Evolutionary conservation across 2,888 invertebrate species (phyloP).

Genomic region (Protodeltote pygarga): DNA sequence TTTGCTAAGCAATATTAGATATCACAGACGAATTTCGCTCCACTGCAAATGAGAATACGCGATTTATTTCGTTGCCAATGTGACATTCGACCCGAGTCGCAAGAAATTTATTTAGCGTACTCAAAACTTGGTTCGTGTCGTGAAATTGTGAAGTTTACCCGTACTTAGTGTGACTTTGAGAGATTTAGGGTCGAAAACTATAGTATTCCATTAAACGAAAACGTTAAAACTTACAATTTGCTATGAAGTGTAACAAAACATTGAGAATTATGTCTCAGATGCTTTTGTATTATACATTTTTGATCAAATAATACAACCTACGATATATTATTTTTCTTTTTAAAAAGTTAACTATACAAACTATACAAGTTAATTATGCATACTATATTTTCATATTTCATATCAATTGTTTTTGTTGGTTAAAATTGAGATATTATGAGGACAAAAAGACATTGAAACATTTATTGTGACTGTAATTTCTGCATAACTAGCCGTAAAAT

Average conservation of each 20-base stretch:
- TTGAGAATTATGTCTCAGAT: too few relatives aligned
- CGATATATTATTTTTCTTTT: too few relatives aligned
- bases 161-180: slow-evolving; percentile 49
- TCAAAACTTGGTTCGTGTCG: slow-evolving; percentile 45
- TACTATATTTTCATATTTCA: too few relatives aligned
- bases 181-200: slow-evolving; percentile 44
- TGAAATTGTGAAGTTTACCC: slow-evolving; percentile 50
- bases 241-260: slow-evolving; percentile 4
- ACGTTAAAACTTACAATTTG: slow-evolving; percentile 24
- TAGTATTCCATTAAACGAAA: slow-evolving; percentile 31
- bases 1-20: not conserved
- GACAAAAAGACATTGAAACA: too few relatives aligned
- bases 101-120: slow-evolving; percentile 46
- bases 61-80: slow-evolving; percentile 40
- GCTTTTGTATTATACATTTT: too few relatives aligned
- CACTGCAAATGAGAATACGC: slow-evolving; percentile 19
- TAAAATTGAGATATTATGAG: too few relatives aligned
- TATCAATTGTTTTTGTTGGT: too few relatives aligned
- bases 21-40: slow-evolving; percentile 4
- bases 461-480: too few relatives aligned
- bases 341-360: too few relatives aligned
- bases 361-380: too few relatives aligned
- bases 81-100: slow-evolving; percentile 42
- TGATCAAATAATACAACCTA: too few relatives aligned
- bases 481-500: too few relatives aligned